Percentiles rank a stretch among this genome's conserved stretches.
These are phyloP conservation scores for Ornithorhynchus anatinus DNA, from an alignment of 2,113 vertebrate genomes.

Conservation along the genomic window DNA sequence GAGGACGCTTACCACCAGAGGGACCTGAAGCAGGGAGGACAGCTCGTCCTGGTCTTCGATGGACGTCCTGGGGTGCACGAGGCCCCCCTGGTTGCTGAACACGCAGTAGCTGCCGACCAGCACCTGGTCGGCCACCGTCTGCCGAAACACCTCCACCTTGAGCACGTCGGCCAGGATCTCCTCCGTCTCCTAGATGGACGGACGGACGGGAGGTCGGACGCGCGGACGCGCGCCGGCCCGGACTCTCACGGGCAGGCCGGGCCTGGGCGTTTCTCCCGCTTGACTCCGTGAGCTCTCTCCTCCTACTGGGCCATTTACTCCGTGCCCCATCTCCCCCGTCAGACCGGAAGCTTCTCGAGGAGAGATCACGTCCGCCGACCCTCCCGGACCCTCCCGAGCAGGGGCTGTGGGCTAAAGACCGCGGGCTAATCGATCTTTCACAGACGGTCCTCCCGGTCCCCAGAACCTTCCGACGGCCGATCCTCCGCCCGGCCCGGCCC, in stretches of 20 bases:
- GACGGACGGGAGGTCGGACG: no score
- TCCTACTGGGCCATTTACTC: no score
- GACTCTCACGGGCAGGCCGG: no score
- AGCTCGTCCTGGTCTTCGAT: conserved; percentile 96
- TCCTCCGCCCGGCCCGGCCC: no score
- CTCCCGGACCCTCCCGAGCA: not conserved
- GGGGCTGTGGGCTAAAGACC: no score
- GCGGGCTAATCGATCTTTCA: no score
- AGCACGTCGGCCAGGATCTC: conserved; percentile 94
- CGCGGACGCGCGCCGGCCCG: no score
- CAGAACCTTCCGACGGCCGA: no score
- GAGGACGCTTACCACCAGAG: conserved; percentile 87
- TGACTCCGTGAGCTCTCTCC: not conserved
- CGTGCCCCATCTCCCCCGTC: not conserved
- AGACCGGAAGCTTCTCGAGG: not conserved
- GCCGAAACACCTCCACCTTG: conserved; percentile 97
- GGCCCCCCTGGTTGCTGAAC: conserved; percentile 95
- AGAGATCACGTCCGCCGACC: not conserved
- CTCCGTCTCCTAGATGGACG: conserved; percentile 86
- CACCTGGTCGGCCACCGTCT: conserved; percentile 94
- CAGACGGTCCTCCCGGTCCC: no score
- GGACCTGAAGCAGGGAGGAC: conserved; percentile 94
- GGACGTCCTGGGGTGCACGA: conserved; percentile 94
- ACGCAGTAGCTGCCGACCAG: conserved; percentile 94
- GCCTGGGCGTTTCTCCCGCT: no score